phyloP scores from a whole-genome alignment of 53 echinoderm and acorn worm genomes.

The Temnopleurus reevesii region DNA sequence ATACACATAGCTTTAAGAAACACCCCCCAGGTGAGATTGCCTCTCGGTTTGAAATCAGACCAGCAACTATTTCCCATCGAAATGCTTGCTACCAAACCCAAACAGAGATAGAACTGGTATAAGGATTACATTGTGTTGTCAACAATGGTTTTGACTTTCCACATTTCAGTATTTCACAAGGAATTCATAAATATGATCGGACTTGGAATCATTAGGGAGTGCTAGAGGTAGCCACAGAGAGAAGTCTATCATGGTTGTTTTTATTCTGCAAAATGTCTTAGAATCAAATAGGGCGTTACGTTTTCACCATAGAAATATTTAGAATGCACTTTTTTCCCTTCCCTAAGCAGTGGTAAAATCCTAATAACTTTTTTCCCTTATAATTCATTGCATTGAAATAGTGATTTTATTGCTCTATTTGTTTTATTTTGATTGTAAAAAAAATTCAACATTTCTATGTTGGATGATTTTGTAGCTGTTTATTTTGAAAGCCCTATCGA shows the following conservation, averaged over 20 bases:
- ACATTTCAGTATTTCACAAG: conserved; percentile 27
- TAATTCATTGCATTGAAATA: too few species aligned
- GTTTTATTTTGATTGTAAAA: too few species aligned
- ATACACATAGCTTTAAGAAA: too few species aligned
- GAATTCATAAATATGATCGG: conserved; percentile 44
- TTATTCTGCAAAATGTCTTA: not conserved
- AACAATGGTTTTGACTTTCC: conserved; percentile 44
- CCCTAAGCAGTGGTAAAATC: not conserved
- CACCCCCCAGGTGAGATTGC: conserved; percentile 26
- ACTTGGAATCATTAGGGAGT: conserved; percentile 9
- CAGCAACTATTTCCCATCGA: conserved; percentile 39
- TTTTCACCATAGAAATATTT: conserved; percentile 28
- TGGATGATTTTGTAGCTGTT: too few species aligned
- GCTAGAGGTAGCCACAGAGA: not conserved
- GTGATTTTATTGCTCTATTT: too few species aligned
- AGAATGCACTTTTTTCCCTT: not conserved
- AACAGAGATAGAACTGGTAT: conserved; percentile 38
- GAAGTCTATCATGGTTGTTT: not conserved
- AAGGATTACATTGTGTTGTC: conserved; percentile 37
- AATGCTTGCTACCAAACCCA: conserved; percentile 1
- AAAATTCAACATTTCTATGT: too few species aligned
- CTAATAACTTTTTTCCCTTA: too few species aligned
- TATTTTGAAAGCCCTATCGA: too few species aligned
- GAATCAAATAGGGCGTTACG: conserved; percentile 28
- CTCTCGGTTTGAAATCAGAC: not conserved